Conservation (phyloP, 1,140 invertebrate species). For the Magallana angulata region DNA sequence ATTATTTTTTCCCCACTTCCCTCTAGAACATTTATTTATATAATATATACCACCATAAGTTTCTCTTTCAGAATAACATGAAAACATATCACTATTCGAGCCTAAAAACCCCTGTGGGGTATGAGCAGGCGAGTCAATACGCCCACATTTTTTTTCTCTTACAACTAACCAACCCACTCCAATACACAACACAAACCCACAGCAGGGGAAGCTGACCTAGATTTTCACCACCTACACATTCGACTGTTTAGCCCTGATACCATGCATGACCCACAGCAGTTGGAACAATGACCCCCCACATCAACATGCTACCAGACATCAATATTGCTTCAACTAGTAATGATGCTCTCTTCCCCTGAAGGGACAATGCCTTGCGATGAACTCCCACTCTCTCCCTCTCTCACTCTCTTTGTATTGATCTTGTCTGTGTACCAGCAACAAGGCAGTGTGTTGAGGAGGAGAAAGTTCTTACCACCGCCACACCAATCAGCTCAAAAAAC, state of each 20-base stretch:
- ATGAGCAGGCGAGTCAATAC: constrained; percentile 6
- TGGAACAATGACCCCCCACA: not conserved
- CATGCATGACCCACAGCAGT: not conserved
- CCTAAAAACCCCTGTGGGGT: not conserved
- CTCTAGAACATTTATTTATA: not conserved
- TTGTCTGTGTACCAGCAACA: constrained; percentile 2
- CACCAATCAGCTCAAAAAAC: not conserved
- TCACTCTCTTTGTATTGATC: not conserved
- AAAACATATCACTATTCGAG: not conserved
- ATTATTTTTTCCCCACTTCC: no score
- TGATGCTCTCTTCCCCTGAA: not conserved
- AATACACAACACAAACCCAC: not conserved
- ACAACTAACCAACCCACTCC: not conserved
- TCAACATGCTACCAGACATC: not conserved
- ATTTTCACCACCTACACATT: constrained; percentile 10
- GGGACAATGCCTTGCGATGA: not conserved
- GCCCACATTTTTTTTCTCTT: not conserved
- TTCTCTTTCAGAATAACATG: not conserved
- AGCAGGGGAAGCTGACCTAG: not conserved
- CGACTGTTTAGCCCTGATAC: not conserved
- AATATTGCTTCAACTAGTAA: not conserved
- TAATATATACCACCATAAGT: not conserved
- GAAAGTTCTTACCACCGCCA: no score
- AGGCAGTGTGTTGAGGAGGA: not conserved
- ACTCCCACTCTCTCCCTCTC: not conserved